A percentile compares a stretch with the other conserved stretches of the same genome.
These are phyloP conservation scores for Trematocara variabile DNA, from an alignment of 2,113 vertebrate species.

Conservation along the genomic window DNA sequence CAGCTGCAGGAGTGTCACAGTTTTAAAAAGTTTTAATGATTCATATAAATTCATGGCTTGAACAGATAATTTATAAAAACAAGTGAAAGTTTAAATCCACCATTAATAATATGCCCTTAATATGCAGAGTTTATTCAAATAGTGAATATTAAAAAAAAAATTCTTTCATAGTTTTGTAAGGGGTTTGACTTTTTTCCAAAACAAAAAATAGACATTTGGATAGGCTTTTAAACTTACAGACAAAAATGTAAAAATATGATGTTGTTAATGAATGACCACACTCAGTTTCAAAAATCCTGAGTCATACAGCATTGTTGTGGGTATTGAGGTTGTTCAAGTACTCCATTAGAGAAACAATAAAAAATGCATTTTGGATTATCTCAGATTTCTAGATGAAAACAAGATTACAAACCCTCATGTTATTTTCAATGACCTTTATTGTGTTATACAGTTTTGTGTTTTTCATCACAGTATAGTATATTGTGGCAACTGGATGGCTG, in stretches of 20 bases:
- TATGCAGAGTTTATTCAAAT: neutral
- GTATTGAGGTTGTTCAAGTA: neutral
- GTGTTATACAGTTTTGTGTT: neutral
- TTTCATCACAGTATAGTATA: neutral
- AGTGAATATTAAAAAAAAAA: neutral
- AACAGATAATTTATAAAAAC: neutral
- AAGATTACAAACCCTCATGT: neutral
- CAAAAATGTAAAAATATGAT: neutral
- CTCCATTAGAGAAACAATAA: neutral
- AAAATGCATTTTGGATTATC: neutral
- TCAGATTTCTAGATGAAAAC: neutral
- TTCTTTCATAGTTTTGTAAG: neutral
- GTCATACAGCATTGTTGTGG: neutral
- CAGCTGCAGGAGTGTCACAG: neutral
- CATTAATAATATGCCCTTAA: neutral
- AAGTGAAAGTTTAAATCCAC: neutral
- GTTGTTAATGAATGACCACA: neutral
- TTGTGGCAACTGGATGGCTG: neutral
- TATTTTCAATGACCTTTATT: neutral
- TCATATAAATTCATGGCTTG: neutral
- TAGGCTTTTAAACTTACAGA: neutral
- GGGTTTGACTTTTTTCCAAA: neutral
- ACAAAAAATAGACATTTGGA: neutral
- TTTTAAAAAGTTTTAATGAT: neutral
- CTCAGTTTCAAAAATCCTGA: neutral